Conservation (phyloP, 1,140 invertebrate genomes). For the Cyclina sinensis region DNA sequence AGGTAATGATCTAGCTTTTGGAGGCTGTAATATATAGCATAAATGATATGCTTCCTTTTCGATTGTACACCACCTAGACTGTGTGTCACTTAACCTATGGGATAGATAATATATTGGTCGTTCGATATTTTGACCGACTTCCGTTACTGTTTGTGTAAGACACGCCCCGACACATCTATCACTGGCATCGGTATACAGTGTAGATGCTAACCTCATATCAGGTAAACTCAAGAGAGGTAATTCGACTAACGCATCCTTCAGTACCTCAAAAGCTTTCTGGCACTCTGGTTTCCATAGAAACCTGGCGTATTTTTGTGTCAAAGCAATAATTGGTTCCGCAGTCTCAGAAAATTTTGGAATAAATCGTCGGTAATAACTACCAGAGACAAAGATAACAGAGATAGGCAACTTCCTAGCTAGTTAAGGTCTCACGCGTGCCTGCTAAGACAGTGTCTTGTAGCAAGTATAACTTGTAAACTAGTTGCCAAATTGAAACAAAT, state of each 20-base stretch:
- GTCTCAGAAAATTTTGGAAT: conserved; percentile 70
- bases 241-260: conserved; percentile 43
- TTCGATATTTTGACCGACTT: conserved; percentile 47
- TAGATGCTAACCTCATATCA: conserved; percentile 41
- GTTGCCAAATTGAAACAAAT: too few species aligned
- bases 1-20: conserved; percentile 78
- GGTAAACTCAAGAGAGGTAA: conserved; percentile 53
- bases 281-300: conserved; percentile 54
- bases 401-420: too few species aligned
- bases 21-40: conserved; percentile 74
- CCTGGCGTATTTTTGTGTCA: conserved; percentile 53
- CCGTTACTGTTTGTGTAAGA: conserved; percentile 17
- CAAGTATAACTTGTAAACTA: too few species aligned
- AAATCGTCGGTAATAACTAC: conserved; percentile 71
- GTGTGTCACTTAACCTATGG: conserved; percentile 71
- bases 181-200: conserved; percentile 57
- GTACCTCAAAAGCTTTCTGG: conserved; percentile 53
- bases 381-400: too few species aligned
- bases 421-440: too few species aligned
- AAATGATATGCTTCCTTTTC: conserved; percentile 77
- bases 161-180: conserved; percentile 19
- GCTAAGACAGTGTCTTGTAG: too few species aligned
- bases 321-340: conserved; percentile 40
- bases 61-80: conserved; percentile 67
- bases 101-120: conserved; percentile 70